Conservation (phyloP, 2,888 invertebrate genomes). For the Nymphalis urticae region DNA sequence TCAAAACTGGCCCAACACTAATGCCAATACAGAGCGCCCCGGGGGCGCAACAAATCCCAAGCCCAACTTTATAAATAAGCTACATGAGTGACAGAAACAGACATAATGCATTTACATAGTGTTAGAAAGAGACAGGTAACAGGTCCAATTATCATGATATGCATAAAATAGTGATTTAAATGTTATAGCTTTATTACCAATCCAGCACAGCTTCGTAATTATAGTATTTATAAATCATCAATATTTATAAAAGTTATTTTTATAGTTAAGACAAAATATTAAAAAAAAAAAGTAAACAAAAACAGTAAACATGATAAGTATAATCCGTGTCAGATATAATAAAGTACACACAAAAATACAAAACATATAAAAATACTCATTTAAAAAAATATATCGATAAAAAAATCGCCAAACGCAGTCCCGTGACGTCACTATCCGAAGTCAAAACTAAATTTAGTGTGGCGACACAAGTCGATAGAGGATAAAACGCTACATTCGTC, state of each 20-base stretch:
- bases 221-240: background rate
- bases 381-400: slow-evolving; percentile 19
- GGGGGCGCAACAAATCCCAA: slow-evolving; percentile 61
- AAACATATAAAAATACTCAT: slow-evolving; percentile 18
- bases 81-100: slow-evolving; percentile 54
- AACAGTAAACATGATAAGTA: background rate
- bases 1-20: slow-evolving; percentile 52
- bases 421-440: slow-evolving; percentile 42
- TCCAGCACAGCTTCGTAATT: slow-evolving; percentile 20
- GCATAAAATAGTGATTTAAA: slow-evolving; percentile 32
- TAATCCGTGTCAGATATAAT: slow-evolving; percentile 5
- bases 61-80: slow-evolving; percentile 66
- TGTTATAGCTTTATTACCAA: slow-evolving; percentile 37
- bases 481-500: slow-evolving; percentile 15
- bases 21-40: slow-evolving; percentile 66
- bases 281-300: slow-evolving; percentile 11
- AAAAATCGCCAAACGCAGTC: slow-evolving; percentile 35
- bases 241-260: background rate
- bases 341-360: slow-evolving; percentile 9
- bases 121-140: slow-evolving; percentile 54
- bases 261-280: slow-evolving; percentile 4
- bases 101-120: slow-evolving; percentile 41
- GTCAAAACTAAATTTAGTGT: slow-evolving; percentile 53
- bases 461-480: slow-evolving; percentile 41
- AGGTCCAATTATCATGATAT: slow-evolving; percentile 30